These are phyloP conservation scores for Busseola fusca DNA, from an alignment of 2,888 invertebrate species.

Conservation along the genomic window DNA sequence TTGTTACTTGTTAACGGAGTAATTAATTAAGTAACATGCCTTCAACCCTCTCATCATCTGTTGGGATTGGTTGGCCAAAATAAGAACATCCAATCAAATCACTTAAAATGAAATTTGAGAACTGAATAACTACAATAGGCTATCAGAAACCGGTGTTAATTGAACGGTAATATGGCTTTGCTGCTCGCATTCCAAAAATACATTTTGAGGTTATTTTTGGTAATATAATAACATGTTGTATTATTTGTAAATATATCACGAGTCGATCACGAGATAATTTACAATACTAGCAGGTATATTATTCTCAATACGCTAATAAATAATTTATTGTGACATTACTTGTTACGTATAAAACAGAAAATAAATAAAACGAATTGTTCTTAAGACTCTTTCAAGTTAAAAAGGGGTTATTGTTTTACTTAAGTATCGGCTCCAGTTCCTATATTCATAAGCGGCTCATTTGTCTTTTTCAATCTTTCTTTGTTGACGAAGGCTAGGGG, in stretches of 20 bases:
- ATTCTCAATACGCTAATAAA: background rate
- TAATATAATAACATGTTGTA: background rate
- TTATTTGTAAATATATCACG: background rate
- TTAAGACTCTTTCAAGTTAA: background rate
- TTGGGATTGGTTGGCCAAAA: constrained; percentile 6
- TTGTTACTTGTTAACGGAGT: background rate
- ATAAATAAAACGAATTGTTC: background rate
- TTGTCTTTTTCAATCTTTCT: background rate
- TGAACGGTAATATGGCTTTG: background rate
- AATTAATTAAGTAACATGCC: background rate
- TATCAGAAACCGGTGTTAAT: background rate
- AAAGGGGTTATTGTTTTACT: background rate
- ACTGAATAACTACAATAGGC: background rate
- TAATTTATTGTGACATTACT: constrained; percentile 5
- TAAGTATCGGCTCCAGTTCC: background rate
- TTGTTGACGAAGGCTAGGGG: too few species aligned
- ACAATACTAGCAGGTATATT: background rate
- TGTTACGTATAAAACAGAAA: background rate
- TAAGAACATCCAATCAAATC: background rate
- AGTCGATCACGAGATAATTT: background rate
- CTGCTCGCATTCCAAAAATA: background rate
- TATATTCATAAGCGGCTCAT: background rate
- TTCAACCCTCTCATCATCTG: background rate
- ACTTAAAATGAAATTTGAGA: background rate
- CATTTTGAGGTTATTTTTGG: background rate